A percentile compares a stretch with the other conserved stretches of the same genome.
phyloP scores from a whole-genome alignment of 2,888 invertebrate genomes.

The Microplitis manilae region DNA sequence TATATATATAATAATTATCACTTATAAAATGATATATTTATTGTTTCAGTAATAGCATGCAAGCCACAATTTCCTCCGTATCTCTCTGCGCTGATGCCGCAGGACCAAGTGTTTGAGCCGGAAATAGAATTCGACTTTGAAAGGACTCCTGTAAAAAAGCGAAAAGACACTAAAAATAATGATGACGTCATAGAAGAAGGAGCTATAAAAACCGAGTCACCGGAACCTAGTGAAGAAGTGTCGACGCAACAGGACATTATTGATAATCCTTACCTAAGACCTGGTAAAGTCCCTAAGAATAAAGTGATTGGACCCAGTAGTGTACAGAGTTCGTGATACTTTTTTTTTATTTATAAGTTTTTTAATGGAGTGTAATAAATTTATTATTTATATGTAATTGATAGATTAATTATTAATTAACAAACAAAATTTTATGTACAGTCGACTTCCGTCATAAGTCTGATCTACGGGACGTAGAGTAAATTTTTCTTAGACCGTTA shows the following conservation, averaged over 20 bases:
- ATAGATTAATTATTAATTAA: too few species aligned
- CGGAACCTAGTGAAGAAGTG: conserved; percentile 63
- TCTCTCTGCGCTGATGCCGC: conserved; percentile 87
- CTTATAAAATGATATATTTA: background rate
- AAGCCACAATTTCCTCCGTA: conserved; percentile 89
- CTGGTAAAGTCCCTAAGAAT: conserved; percentile 71
- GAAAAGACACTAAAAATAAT: conserved; percentile 61
- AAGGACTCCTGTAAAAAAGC: conserved; percentile 65
- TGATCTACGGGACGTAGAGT: too few species aligned
- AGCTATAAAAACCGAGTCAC: conserved; percentile 39
- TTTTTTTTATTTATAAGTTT: background rate
- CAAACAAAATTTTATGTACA: too few species aligned
- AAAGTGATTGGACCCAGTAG: conserved; percentile 46
- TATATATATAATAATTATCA: too few species aligned
- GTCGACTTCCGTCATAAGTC: too few species aligned
- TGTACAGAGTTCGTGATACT: background rate
- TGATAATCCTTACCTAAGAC: conserved; percentile 69
- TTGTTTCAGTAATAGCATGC: conserved; percentile 85
- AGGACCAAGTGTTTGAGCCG: conserved; percentile 95
- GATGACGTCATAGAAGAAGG: conserved; percentile 55
- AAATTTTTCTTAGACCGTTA: too few species aligned
- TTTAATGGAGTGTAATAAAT: background rate
- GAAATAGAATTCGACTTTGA: conserved; percentile 74
- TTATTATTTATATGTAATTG: too few species aligned
- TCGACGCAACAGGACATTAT: conserved; percentile 66